Evolutionary conservation across 2,888 invertebrate species (phyloP).

Genomic region (Lasioglossum pauxillum): DNA sequence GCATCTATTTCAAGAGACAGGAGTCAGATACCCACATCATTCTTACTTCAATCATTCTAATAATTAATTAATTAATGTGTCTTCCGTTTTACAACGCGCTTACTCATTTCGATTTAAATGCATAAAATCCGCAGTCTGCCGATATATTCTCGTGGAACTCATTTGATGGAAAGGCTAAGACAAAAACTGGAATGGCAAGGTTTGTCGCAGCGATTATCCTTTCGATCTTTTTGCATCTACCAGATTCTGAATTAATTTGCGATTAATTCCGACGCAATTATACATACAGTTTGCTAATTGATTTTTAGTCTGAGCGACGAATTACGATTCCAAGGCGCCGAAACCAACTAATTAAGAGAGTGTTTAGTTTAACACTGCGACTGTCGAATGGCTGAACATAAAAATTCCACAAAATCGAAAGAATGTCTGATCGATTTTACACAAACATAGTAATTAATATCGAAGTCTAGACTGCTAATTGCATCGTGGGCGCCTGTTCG

Average conservation of each 20-base stretch:
- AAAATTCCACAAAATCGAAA: neutral
- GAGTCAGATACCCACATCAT: neutral
- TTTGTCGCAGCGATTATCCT: neutral
- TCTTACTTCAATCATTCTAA: neutral
- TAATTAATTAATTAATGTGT: neutral
- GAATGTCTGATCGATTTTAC: neutral
- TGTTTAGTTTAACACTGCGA: neutral
- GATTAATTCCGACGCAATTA: neutral
- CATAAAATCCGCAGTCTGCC: too few species aligned
- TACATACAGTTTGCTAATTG: neutral
- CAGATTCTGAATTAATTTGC: neutral
- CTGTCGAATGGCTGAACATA: neutral
- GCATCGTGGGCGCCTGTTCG: neutral
- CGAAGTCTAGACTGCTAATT: neutral
- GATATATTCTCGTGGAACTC: neutral
- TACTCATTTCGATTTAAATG: too few species aligned
- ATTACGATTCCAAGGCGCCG: neutral
- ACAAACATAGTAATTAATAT: neutral
- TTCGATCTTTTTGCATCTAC: neutral
- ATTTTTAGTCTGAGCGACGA: neutral
- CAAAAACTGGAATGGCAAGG: neutral
- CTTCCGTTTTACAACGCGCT: too few species aligned
- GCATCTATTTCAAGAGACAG: neutral
- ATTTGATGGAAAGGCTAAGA: neutral
- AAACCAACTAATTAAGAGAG: neutral